A percentile compares a stretch with the other conserved stretches of the same genome.
Evolutionary conservation across 2,888 invertebrate genomes (phyloP).

Genomic region (Callosobruchus maculatus): DNA sequence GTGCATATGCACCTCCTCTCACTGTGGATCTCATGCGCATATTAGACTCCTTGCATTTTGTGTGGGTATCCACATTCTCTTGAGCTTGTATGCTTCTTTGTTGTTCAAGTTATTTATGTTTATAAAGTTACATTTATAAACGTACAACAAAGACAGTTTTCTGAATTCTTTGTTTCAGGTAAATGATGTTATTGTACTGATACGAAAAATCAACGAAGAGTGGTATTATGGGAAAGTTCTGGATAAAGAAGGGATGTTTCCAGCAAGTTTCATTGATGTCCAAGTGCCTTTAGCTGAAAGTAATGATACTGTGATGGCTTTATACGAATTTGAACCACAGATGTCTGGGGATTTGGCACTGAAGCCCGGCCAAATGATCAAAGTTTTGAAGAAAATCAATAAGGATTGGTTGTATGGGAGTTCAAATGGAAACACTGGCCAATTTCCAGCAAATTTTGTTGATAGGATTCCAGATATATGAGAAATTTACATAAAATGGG

Average conservation of each 20-base stretch:
- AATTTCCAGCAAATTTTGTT: constrained; percentile 77
- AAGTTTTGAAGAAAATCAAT: constrained; percentile 64
- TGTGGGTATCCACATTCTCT: no score
- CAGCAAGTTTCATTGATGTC: constrained; percentile 73
- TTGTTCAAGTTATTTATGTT: no score
- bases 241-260: constrained; percentile 75
- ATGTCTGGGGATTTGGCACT: constrained; percentile 37
- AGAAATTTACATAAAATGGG: neutral
- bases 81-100: no score
- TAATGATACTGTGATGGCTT: constrained; percentile 57
- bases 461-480: constrained; percentile 26
- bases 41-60: no score
- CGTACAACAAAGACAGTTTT: no score
- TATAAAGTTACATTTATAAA: no score
- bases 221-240: constrained; percentile 73
- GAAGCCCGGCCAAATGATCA: constrained; percentile 52
- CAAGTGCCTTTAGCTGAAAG: constrained; percentile 62
- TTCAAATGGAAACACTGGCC: constrained; percentile 63
- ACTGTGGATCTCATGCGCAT: no score
- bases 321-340: constrained; percentile 68
- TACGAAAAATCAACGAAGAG: constrained; percentile 68
- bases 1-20: no score
- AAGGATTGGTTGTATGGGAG: constrained; percentile 78
- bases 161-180: constrained; percentile 52
- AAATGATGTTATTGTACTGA: constrained; percentile 68